phyloP scores from a whole-genome alignment of 1,140 invertebrate species.

The Plectrocnemia conspersa region DNA sequence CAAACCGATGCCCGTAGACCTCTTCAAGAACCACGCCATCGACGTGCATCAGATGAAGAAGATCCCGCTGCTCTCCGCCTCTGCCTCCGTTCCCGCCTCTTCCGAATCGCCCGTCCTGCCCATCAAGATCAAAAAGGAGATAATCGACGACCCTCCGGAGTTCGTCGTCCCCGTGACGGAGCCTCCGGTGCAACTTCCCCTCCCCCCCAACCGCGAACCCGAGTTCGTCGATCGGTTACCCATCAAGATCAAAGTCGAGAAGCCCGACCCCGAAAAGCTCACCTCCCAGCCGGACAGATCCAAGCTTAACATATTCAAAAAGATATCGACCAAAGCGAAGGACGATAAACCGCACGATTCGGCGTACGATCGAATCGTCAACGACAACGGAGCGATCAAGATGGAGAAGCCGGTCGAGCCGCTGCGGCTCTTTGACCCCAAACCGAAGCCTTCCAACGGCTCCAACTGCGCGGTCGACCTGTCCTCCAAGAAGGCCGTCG shows the following conservation, averaged over 20 bases:
- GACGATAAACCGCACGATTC: slow-evolving; percentile 55
- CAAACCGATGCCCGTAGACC: slow-evolving; percentile 30
- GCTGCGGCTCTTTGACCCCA: neutral
- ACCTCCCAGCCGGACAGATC: slow-evolving; percentile 73
- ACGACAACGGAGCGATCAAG: slow-evolving; percentile 20
- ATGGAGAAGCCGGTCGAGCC: slow-evolving; percentile 11
- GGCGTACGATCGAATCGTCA: slow-evolving; percentile 32
- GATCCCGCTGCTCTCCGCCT: neutral
- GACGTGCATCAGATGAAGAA: slow-evolving; percentile 41
- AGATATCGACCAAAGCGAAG: slow-evolving; percentile 72
- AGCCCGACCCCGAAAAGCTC: slow-evolving; percentile 62
- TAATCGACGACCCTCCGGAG: slow-evolving; percentile 18
- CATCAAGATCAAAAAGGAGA: slow-evolving; percentile 22
- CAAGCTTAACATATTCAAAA: slow-evolving; percentile 81
- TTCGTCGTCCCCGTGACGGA: neutral
- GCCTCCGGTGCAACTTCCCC: neutral
- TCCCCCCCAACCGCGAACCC: neutral
- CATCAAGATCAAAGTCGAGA: slow-evolving; percentile 47
- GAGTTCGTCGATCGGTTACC: neutral
- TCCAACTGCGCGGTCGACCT: slow-evolving; percentile 43
- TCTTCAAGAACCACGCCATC: slow-evolving; percentile 36
- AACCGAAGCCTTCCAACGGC: slow-evolving; percentile 17
- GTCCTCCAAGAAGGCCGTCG: slow-evolving; percentile 46
- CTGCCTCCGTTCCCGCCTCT: neutral
- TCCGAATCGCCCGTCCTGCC: neutral